Conservation (phyloP, 1,140 invertebrate genomes). For the Drosophila mojavensis region DNA sequence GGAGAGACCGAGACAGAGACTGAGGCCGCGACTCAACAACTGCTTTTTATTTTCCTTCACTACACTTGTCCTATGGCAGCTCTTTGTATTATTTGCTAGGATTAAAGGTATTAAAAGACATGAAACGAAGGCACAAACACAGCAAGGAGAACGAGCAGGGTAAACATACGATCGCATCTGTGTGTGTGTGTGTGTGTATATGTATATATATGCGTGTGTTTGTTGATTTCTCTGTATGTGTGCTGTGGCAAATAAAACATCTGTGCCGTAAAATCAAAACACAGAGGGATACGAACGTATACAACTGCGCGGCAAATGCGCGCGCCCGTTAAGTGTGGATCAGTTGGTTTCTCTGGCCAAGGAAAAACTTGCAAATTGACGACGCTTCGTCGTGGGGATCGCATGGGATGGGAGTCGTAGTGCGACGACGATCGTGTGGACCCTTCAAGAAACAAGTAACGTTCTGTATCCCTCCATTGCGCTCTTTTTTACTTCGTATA, state of each 20-base stretch:
- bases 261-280: slow-evolving; percentile 79
- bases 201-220: background rate
- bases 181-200: too few relatives aligned
- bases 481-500: background rate
- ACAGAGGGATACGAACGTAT: slow-evolving; percentile 50
- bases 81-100: slow-evolving; percentile 76
- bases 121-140: slow-evolving; percentile 48
- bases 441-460: slow-evolving; percentile 57
- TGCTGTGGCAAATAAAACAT: slow-evolving; percentile 71
- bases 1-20: slow-evolving; percentile 22
- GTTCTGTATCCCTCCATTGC: slow-evolving; percentile 12
- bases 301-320: slow-evolving; percentile 32
- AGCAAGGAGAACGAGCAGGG: slow-evolving; percentile 37
- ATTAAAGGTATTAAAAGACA: slow-evolving; percentile 81
- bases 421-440: slow-evolving; percentile 13
- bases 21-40: slow-evolving; percentile 17
- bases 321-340: slow-evolving; percentile 53
- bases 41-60: slow-evolving; percentile 36
- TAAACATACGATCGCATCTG: slow-evolving; percentile 45
- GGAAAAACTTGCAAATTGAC: slow-evolving; percentile 60
- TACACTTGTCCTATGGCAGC: slow-evolving; percentile 69
- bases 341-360: slow-evolving; percentile 23
- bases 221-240: slow-evolving; percentile 12
- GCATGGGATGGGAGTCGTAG: slow-evolving; percentile 10
- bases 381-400: slow-evolving; percentile 66